These are phyloP conservation scores for Oreochromis tanganicae DNA, from an alignment of 2,113 vertebrate species.

Conservation along the genomic window DNA sequence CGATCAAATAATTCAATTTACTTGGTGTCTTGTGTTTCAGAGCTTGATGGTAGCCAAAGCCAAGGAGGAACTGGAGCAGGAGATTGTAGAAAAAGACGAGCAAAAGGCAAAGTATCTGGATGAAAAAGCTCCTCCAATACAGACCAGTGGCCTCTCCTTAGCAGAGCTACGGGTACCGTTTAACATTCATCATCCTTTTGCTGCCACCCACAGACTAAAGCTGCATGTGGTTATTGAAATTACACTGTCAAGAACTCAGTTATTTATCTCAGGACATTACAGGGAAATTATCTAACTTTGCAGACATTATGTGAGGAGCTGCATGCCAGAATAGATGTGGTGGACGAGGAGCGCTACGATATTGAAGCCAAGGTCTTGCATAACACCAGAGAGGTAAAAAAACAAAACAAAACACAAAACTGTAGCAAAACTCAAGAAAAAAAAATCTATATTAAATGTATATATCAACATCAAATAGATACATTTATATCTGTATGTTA, in stretches of 20 bases:
- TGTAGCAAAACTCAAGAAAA: neutral
- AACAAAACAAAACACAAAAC: neutral
- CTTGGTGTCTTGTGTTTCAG: slow-evolving; percentile 51
- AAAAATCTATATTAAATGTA: rapidly evolving
- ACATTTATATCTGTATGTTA: neutral
- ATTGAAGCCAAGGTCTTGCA: slow-evolving; percentile 91
- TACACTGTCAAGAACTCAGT: neutral
- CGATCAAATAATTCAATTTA: neutral
- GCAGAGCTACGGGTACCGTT: slow-evolving; percentile 80
- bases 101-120: slow-evolving; percentile 84
- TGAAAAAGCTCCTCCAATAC: slow-evolving; percentile 75
- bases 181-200: neutral
- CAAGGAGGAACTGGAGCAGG: slow-evolving; percentile 89
- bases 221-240: neutral
- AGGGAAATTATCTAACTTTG: neutral
- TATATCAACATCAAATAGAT: neutral
- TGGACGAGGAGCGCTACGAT: slow-evolving; percentile 94
- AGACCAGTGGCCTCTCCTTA: slow-evolving; percentile 74
- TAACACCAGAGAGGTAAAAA: slow-evolving; percentile 68
- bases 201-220: neutral
- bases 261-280: neutral
- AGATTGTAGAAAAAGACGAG: slow-evolving; percentile 80
- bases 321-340: slow-evolving; percentile 82
- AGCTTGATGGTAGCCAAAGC: slow-evolving; percentile 94
- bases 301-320: slow-evolving; percentile 74